Evolutionary conservation across 2,888 invertebrate species (phyloP), one percentile per base, ranked within the genome.

Genomic region (Patella pellucida): DNA sequence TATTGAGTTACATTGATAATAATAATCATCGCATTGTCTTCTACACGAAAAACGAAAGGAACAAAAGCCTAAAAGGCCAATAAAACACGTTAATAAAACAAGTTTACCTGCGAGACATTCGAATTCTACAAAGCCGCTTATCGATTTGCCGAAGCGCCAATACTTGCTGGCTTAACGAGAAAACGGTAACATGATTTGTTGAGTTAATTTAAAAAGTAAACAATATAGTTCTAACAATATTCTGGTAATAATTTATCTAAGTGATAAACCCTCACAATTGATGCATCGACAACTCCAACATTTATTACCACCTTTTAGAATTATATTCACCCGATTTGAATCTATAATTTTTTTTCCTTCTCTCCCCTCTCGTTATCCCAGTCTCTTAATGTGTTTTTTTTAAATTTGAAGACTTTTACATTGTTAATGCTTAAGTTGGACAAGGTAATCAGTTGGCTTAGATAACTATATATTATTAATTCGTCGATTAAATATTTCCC

Each of bases 1-100:
- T 62, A 62, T 62, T 62, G 62, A 62, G 23, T 62, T 62, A 62
- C 62, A 62, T 62, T 62, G 62, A 62, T 62, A 62, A 62, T 62
- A 62, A 62, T 62, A 62, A 62, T 62, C 62, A 62, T 62, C 62
- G 23, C 23, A 62, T 62, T 62, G 19, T 14, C 19, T 62, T 19
- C 19, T 23, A 23, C 23, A 15, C 19, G 62, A 62, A 62, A 62
- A 62, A 62, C 62, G 62, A 62, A 62, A 62, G 19, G 62, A 62
- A 62, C 62, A 62, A 62, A 62, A 23, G 62, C 62, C 19, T 62
- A 23, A 62, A 62, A 62, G 23, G 23, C 62, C 19, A 23, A 62
- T 62, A 62, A 62, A 62, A 62, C 62, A 62, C 62, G 23, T 62
- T 62, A 62, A 62, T 62, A 23, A 62, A 62, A 23, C 62, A 19